These are phyloP conservation scores for Myripristis jacobus DNA, from an alignment of 2,797 vertebrate genomes.

Conservation along the genomic window DNA sequence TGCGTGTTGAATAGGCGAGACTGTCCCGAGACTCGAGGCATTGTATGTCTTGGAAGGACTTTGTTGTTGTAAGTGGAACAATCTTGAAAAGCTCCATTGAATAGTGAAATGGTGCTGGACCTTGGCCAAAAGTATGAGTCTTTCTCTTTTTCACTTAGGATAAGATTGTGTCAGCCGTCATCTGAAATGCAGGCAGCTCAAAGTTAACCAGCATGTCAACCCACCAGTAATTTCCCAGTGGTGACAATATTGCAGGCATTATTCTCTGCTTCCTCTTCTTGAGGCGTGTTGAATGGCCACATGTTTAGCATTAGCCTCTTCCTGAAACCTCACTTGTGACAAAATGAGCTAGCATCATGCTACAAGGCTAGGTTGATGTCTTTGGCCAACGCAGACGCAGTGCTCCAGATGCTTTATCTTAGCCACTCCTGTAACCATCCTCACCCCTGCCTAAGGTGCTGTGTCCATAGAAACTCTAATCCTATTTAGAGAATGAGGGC, in stretches of 20 bases:
- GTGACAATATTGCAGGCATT: constrained; percentile 42
- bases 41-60: constrained; percentile 54
- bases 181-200: constrained; percentile 13
- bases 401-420: constrained; percentile 48
- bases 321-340: constrained; percentile 2
- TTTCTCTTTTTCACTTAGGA: background rate
- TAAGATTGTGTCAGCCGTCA: background rate
- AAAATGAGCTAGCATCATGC: background rate
- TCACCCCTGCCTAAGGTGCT: constrained; percentile 21
- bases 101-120: constrained; percentile 31
- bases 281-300: background rate
- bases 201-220: background rate
- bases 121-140: background rate
- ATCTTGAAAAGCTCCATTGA: constrained; percentile 49
- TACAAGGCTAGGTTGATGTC: background rate
- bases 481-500: constrained; percentile 72
- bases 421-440: constrained; percentile 15
- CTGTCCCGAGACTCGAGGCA: constrained; percentile 51
- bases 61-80: constrained; percentile 62
- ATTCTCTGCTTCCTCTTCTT: constrained; percentile 46
- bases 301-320: background rate
- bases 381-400: background rate
- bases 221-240: constrained; percentile 45
- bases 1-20: constrained; percentile 55
- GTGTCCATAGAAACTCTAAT: constrained; percentile 72